Percentiles rank a stretch among this genome's conserved stretches.
Conservation (phyloP, 2,797 vertebrate species). For the Pangasius larnaudii region DNA sequence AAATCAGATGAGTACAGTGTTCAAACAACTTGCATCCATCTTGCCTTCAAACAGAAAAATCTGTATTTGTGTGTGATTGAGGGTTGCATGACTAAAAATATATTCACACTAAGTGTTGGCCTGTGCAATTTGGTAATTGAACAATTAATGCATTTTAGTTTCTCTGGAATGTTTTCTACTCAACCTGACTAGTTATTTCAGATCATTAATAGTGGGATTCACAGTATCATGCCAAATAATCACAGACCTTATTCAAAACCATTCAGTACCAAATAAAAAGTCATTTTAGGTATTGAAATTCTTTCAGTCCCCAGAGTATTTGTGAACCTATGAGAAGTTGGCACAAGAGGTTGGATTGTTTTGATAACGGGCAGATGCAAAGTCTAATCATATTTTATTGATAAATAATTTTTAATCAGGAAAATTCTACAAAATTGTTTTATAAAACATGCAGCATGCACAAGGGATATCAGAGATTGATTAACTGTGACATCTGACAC, state of each 20-base stretch:
- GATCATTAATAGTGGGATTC: background rate
- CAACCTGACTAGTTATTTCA: background rate
- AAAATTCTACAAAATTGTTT: background rate
- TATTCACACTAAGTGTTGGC: background rate
- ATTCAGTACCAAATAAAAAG: background rate
- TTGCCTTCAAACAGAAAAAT: background rate
- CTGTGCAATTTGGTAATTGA: background rate
- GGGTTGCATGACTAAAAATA: background rate
- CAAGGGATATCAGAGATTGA: background rate
- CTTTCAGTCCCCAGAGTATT: background rate
- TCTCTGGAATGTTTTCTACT: background rate
- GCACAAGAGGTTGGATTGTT: background rate
- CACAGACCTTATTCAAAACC: background rate
- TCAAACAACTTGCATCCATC: background rate
- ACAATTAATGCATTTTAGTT: background rate
- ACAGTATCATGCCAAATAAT: background rate
- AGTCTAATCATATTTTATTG: background rate
- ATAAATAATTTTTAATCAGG: slow-evolving; percentile 2
- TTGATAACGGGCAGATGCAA: background rate
- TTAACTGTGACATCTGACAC: slow-evolving; percentile 15
- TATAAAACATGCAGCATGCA: slow-evolving; percentile 4
- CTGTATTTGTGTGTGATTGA: background rate
- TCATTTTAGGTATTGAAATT: background rate
- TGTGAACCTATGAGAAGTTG: background rate
- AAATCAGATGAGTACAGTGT: background rate